phyloP scores from a whole-genome alignment of 2,888 invertebrate species.

The Pammene fasciana region DNA sequence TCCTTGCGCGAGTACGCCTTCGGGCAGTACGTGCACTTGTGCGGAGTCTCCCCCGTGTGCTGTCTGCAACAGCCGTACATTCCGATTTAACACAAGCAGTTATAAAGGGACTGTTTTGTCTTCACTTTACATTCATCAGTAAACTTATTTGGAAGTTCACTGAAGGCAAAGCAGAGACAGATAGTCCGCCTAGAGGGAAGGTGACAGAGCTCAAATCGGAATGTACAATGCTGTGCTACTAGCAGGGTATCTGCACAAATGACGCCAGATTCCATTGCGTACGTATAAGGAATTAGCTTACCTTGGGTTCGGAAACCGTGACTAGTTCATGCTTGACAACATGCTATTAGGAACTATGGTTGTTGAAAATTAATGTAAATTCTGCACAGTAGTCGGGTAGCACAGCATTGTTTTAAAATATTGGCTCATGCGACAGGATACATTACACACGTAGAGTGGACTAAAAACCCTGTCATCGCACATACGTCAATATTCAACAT shows the following conservation, averaged over 20 bases:
- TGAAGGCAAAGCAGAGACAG: slow-evolving; percentile 16
- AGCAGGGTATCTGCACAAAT: slow-evolving; percentile 71
- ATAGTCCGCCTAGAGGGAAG: slow-evolving; percentile 30
- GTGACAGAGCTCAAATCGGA: slow-evolving; percentile 68
- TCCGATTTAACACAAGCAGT: slow-evolving; percentile 64
- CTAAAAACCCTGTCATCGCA: no score
- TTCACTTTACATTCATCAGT: background rate
- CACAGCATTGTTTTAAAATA: slow-evolving; percentile 71
- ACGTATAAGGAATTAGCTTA: slow-evolving; percentile 42
- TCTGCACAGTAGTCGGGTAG: slow-evolving; percentile 59
- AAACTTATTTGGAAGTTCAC: background rate
- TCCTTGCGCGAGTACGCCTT: slow-evolving; percentile 89
- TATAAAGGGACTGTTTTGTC: background rate
- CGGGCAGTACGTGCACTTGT: slow-evolving; percentile 86
- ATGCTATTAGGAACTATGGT: slow-evolving; percentile 57
- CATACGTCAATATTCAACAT: no score
- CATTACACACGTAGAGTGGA: no score
- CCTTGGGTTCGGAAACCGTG: slow-evolving; percentile 48
- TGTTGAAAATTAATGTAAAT: slow-evolving; percentile 35
- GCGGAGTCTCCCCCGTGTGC: slow-evolving; percentile 92
- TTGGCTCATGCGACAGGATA: slow-evolving; percentile 10
- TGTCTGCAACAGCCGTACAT: slow-evolving; percentile 84
- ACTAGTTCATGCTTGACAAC: slow-evolving; percentile 54
- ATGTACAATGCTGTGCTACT: slow-evolving; percentile 82
- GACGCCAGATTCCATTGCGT: slow-evolving; percentile 52